Base-by-base conservation (phyloP, 2,888 invertebrate species). In the Macrosoma leucophasiata region DNA sequence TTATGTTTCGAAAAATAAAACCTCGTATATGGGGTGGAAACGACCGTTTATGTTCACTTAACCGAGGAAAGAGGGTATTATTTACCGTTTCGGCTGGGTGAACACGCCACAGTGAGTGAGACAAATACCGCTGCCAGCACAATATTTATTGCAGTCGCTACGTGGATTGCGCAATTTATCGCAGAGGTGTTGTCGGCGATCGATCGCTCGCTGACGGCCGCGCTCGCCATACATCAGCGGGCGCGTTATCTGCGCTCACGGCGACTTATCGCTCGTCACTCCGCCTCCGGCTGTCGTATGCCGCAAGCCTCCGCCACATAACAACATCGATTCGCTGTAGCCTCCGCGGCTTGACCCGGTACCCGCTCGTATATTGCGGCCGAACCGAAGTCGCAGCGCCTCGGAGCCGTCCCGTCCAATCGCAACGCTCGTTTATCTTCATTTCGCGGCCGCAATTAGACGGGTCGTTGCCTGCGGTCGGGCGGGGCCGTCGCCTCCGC, bases 391-490 rank as follows among this genome's bases (percentile, higher is more conserved):
- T 46, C 41, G 58, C 66, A 69, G 68, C 70, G 71, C 54, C 55
- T 61, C 70, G 53, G 59, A 54, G 54, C 62, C 65, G 84, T 84
- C 87, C 81, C 77, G 79, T 69, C 87, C 87, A 82, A 87, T 87
- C 85, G 86, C 84, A 74, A 70, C 71, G 84, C 86, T 88, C 89
- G 87, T 89, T 87, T 86, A 87, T 89, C 89, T 89, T 89, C 88
- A 89, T 88, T 88, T 77, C 72, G 85, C 81, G 82, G 84, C 84
- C 86, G 84, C 88, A 89, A 89, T 89, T 88, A 88, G 88, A 88
- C 86, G 88, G 88, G 85, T 87, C 87, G 88, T 87, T 87, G 88
- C 84, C 81, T 84, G 84, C 82, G 75, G 72, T 57, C 63, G 66
- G 58, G 48, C 47, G 49, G 51, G 62, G 61, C 58, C 61, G 56